Evolutionary conservation across 2,113 vertebrate species (phyloP).

Genomic region (Dicaeum eximium): DNA sequence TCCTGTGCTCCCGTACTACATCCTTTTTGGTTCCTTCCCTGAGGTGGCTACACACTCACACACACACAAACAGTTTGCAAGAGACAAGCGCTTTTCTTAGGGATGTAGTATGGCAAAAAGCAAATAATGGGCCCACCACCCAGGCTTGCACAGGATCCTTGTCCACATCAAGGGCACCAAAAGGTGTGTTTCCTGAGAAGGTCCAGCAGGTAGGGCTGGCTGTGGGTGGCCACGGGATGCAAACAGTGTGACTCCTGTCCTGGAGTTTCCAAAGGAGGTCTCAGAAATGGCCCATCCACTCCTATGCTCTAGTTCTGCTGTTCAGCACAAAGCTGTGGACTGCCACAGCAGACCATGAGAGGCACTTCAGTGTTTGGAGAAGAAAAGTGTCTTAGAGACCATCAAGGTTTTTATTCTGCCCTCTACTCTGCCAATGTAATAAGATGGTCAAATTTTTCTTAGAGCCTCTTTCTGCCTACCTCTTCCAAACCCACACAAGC

Average conservation of each 20-base stretch:
- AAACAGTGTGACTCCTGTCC: neutral
- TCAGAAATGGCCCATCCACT: neutral
- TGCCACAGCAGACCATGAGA: neutral
- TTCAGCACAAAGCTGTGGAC: neutral
- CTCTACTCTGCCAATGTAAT: neutral
- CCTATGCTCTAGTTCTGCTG: neutral
- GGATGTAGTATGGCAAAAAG: neutral
- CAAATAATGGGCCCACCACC: neutral
- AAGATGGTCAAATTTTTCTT: neutral
- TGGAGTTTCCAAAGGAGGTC: neutral
- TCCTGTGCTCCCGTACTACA: neutral
- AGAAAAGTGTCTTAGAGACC: neutral
- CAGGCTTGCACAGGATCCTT: neutral
- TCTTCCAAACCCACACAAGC: neutral
- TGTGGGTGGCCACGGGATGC: neutral
- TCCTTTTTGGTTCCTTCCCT: neutral
- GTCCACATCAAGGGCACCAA: neutral
- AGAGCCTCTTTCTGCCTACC: neutral
- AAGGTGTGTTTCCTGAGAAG: neutral
- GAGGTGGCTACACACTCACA: neutral
- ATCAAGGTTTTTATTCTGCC: neutral
- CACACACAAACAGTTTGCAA: fast-evolving
- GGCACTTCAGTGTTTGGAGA: neutral
- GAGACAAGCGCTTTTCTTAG: neutral
- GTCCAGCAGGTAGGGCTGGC: neutral